Base-by-base conservation (phyloP, 2,888 invertebrate genomes). In the Drosophila neotestacea region DNA sequence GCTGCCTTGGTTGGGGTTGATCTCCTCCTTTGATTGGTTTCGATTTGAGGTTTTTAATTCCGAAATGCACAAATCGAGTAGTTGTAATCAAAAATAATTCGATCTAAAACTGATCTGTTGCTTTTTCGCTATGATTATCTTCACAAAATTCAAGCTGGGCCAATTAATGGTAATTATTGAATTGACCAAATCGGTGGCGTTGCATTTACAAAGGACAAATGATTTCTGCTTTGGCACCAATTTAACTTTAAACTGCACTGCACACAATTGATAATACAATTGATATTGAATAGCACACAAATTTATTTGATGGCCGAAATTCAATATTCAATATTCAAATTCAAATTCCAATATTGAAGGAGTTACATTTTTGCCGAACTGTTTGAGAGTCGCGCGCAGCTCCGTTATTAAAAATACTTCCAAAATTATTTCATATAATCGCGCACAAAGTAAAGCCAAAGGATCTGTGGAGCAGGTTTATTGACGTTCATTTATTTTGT, bases 161-260 rank as follows among this genome's bases (percentile, higher is more conserved):
- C 58, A 41, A 38, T 59, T 55, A 28, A 47, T 41, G 59, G 54
- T 58, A 39, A 28, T 50, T 52, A 50, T 59, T 68, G 41, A 34
- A 65, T 62, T 70, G 64, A 34, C 47, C 64, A 62, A 68, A 65
- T 81, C 79, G 83, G 83, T 83, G 88, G 88, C 70, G 54, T 64
- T 77, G 48, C 63, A 62, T 76, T 58, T 51, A 65, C 50, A 41
- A 55, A 34, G 42, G 34, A 56, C 51, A 47, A 52, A 54, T 46
- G 56, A 55, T 16, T 34, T 75, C 64, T 65, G 61, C 64, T 81
- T 83, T 88, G 83, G 83, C 83, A 88, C 88, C 83, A 77, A 81
- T 72, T 73, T 46, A 41, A 67, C 36, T 46, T 46, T 55, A 34
- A 48, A 56, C n/a, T 55, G 42, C 51, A 68, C 65, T 70, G 54